Percentiles rank a stretch among this genome's conserved stretches.
Evolutionary conservation across 92 coral and sea anemone species (phyloP).

Genomic region (Pocillopora meandrina): DNA sequence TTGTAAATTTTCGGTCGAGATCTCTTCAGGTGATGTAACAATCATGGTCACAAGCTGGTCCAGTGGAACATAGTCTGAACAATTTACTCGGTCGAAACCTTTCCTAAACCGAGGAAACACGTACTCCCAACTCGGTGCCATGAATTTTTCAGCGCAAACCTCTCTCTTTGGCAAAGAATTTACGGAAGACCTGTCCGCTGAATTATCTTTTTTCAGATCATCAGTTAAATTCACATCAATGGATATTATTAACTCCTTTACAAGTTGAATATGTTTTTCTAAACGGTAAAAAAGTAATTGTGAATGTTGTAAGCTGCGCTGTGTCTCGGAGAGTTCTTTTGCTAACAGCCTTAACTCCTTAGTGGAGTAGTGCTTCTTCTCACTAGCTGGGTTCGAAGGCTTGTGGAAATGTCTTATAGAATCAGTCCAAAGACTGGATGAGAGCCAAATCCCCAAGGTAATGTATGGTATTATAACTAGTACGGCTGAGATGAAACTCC

Average conservation of each 20-base stretch:
- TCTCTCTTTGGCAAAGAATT: slow-evolving; percentile 29
- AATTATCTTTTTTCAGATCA: background rate
- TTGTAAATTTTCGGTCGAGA: slow-evolving; percentile 24
- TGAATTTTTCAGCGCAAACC: slow-evolving; percentile 86
- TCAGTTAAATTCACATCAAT: slow-evolving; percentile 32
- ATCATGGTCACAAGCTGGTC: slow-evolving; percentile 71
- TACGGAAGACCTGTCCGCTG: background rate
- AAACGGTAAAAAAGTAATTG: slow-evolving; percentile 54
- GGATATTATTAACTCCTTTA: slow-evolving; percentile 44
- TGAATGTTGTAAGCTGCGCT: slow-evolving; percentile 38
- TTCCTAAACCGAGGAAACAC: slow-evolving; percentile 88
- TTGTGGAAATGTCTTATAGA: too few species aligned
- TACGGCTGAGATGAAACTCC: too few species aligned
- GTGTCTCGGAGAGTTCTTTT: slow-evolving; percentile 58
- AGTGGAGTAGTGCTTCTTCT: too few species aligned
- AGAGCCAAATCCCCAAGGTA: too few species aligned
- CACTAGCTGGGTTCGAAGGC: too few species aligned
- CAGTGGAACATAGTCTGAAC: slow-evolving; percentile 69
- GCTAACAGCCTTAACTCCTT: slow-evolving; percentile 53
- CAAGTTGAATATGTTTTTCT: slow-evolving; percentile 50
- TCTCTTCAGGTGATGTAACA: slow-evolving; percentile 46
- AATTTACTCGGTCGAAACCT: slow-evolving; percentile 80
- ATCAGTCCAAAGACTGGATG: too few species aligned
- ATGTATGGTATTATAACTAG: too few species aligned
- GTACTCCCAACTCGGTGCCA: slow-evolving; percentile 67